Percentiles rank a stretch among this genome's conserved stretches.
phyloP scores from a whole-genome alignment of 2,113 vertebrate species.

The Panurus biarmicus region DNA sequence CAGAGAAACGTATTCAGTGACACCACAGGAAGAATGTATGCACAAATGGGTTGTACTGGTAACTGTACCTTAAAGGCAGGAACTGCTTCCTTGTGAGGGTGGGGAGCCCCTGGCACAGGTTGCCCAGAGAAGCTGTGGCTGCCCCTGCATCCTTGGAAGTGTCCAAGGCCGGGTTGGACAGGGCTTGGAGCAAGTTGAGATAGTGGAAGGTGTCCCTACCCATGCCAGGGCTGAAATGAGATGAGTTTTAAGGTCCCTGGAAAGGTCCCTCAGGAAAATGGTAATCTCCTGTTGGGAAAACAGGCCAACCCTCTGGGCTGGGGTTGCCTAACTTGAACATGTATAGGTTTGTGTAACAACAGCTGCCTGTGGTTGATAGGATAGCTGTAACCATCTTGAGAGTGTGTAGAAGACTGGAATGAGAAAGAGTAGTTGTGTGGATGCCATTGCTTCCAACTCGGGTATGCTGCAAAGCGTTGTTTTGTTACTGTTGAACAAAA shows the following conservation, averaged over 20 bases:
- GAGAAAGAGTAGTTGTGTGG: not conserved
- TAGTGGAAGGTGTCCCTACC: no score
- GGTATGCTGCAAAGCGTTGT: rapidly evolving
- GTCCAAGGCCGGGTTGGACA: no score
- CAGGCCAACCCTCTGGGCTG: not conserved
- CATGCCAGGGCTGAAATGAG: no score
- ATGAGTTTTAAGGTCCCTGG: no score
- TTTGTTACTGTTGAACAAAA: not conserved
- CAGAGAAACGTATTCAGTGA: not conserved
- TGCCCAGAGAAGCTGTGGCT: no score
- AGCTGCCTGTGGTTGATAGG: not conserved
- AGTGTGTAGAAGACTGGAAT: not conserved
- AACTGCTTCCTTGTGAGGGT: no score
- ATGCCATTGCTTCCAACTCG: not conserved
- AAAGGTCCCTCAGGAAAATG: no score
- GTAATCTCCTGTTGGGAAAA: not conserved
- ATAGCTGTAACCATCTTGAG: not conserved
- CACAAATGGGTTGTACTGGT: not conserved
- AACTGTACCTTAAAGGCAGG: not conserved
- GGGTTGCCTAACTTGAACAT: not conserved
- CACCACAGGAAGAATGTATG: not conserved
- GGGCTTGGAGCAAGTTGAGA: no score
- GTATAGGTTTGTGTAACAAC: not conserved
- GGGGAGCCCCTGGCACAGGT: no score
- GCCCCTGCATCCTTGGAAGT: no score